These are phyloP conservation scores for Pseudopipra pipra DNA, from an alignment of 2,113 vertebrate genomes.

Conservation along the genomic window DNA sequence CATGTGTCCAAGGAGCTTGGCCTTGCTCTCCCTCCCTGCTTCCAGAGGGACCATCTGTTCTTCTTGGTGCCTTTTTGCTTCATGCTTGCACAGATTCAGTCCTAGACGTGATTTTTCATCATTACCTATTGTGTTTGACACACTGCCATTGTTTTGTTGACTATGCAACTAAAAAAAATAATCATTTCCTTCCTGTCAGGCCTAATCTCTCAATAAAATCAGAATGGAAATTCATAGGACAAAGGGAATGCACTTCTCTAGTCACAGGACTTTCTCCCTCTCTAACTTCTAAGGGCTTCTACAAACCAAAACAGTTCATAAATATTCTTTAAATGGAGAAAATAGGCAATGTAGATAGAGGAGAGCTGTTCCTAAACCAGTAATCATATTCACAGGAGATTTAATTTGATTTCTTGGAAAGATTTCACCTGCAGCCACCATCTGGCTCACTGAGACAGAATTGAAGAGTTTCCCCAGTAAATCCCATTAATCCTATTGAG, in stretches of 20 bases:
- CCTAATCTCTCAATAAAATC: background rate
- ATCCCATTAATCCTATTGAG: background rate
- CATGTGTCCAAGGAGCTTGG: background rate
- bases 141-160: background rate
- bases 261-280: background rate
- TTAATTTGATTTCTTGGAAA: slow-evolving; percentile 23
- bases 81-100: background rate
- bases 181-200: background rate
- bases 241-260: background rate
- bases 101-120: background rate
- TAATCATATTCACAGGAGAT: background rate
- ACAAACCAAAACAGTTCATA: background rate
- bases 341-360: background rate
- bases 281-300: background rate
- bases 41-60: slow-evolving; percentile 15
- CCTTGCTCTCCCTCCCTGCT: background rate
- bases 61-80: background rate
- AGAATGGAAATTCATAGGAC: background rate
- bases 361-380: background rate
- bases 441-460: background rate
- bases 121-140: background rate
- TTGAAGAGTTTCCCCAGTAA: background rate
- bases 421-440: background rate
- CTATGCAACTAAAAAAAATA: background rate
- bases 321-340: background rate